Conservation (phyloP, 2,888 invertebrate species). For the Nephrotoma appendiculata region DNA sequence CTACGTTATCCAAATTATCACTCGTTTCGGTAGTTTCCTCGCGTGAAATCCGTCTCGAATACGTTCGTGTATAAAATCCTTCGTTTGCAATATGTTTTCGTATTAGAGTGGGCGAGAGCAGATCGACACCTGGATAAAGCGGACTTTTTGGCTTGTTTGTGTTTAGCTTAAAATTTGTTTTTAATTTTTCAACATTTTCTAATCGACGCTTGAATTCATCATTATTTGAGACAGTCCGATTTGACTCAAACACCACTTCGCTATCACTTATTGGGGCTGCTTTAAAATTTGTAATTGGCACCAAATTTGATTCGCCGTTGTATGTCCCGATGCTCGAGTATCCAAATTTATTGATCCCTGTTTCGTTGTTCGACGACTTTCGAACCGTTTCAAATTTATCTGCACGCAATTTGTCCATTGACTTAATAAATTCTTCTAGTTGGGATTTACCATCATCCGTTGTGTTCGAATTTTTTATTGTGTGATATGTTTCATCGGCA, state of each 20-base stretch:
- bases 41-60: neutral
- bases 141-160: neutral
- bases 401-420: slow-evolving; percentile 3
- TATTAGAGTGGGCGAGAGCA: neutral
- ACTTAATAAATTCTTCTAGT: slow-evolving; percentile 1
- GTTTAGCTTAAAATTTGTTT: neutral
- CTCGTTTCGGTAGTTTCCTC: neutral
- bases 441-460: neutral
- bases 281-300: neutral
- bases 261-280: neutral
- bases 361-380: neutral
- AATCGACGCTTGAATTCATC: neutral
- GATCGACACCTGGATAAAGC: neutral
- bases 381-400: neutral
- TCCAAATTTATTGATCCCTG: neutral
- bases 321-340: slow-evolving; percentile 6
- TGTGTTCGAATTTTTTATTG: neutral
- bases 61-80: neutral
- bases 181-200: neutral
- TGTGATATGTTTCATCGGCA: neutral
- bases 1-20: neutral
- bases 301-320: slow-evolving; percentile 5
- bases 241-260: neutral
- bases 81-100: neutral
- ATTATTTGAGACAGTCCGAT: neutral